Evolutionary conservation across 2,888 invertebrate species (phyloP).

Genomic region (Spodoptera exigua): DNA sequence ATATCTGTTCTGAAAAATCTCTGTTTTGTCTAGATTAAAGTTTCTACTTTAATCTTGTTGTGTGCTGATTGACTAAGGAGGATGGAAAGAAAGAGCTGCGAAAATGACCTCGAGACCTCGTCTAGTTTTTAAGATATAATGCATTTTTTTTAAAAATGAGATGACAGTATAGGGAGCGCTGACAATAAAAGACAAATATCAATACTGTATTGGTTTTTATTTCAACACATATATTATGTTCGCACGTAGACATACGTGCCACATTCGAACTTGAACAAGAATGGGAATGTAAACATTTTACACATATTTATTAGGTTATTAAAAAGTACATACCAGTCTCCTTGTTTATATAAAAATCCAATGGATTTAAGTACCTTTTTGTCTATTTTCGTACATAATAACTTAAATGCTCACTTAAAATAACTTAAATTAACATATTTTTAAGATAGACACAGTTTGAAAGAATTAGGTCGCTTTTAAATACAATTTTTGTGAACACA

Average conservation of each 20-base stretch:
- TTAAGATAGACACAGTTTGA: conserved; percentile 70
- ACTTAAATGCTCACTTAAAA: conserved; percentile 86
- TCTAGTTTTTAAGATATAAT: too few species aligned
- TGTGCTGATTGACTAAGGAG: too few species aligned
- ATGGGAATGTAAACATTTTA: conserved; percentile 84
- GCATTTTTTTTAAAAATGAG: too few species aligned
- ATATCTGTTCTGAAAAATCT: too few species aligned
- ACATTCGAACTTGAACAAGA: conserved; percentile 70
- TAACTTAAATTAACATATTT: conserved; percentile 69
- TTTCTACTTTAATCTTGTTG: too few species aligned
- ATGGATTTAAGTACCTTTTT: conserved; percentile 83
- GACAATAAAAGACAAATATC: conserved; percentile 78
- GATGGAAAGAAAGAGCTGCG: too few species aligned
- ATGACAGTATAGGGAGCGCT: too few species aligned
- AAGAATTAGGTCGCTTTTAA: conserved; percentile 71
- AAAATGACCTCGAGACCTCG: too few species aligned
- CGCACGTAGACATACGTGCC: conserved; percentile 71
- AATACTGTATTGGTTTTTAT: conserved; percentile 88
- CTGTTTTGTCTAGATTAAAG: too few species aligned
- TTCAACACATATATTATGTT: conserved; percentile 72
- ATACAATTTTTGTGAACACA: conserved; percentile 58
- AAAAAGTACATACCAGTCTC: conserved; percentile 88
- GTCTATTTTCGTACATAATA: conserved; percentile 76
- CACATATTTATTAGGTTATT: conserved; percentile 68
- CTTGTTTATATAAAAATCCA: conserved; percentile 82